phyloP scores from a whole-genome alignment of 2,888 invertebrate species.

The Cyaniris semiargus region DNA sequence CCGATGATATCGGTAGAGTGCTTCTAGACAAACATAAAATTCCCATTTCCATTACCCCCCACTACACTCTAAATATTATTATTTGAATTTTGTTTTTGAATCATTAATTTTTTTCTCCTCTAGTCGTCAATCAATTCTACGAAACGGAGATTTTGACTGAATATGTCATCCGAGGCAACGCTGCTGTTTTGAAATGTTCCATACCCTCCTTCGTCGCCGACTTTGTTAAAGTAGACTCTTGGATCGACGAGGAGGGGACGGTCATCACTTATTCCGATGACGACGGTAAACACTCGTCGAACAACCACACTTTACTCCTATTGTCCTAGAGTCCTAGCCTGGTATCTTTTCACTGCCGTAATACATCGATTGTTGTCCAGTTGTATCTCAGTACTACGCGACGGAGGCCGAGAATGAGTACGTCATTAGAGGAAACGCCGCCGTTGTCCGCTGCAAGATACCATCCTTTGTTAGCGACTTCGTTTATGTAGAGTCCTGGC shows the following conservation, averaged over 20 bases:
- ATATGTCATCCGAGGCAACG: constrained; percentile 93
- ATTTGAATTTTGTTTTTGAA: background rate
- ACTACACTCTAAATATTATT: background rate
- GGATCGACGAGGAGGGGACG: constrained; percentile 85
- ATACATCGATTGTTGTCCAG: constrained; percentile 78
- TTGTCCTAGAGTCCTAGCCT: constrained; percentile 45
- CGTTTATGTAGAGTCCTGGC: constrained; percentile 92
- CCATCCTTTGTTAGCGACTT: constrained; percentile 97
- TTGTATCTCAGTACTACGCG: constrained; percentile 93
- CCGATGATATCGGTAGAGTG: constrained; percentile 86
- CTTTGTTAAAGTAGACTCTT: constrained; percentile 93
- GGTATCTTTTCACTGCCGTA: constrained; percentile 48
- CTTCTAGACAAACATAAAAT: constrained; percentile 24
- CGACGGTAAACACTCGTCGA: constrained; percentile 81
- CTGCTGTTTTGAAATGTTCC: constrained; percentile 92
- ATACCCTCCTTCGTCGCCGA: constrained; percentile 95
- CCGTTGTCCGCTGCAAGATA: constrained; percentile 95
- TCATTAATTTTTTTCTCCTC: constrained; percentile 43
- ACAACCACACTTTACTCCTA: constrained; percentile 48
- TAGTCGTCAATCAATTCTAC: constrained; percentile 91
- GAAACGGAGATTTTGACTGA: constrained; percentile 94
- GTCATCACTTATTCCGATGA: constrained; percentile 84
- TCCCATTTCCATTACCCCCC: constrained; percentile 28
- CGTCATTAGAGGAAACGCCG: constrained; percentile 94
- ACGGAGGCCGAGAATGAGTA: constrained; percentile 96